phyloP scores from a whole-genome alignment of 2,113 vertebrate species.

The Phocoena sinus region DNA sequence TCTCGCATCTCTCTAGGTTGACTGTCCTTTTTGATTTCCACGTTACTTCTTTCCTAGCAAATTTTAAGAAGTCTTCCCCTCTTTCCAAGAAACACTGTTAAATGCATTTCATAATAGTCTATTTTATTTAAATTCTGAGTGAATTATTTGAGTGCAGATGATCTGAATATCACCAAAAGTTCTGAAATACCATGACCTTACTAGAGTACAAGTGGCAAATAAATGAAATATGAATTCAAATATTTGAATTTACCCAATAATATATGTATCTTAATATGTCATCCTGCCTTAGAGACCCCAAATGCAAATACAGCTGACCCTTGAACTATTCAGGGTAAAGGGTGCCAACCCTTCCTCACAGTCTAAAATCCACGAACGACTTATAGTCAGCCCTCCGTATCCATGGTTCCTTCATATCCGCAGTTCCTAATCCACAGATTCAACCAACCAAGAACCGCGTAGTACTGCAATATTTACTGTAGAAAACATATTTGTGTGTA shows the following conservation, averaged over 20 bases:
- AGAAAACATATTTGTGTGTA: neutral
- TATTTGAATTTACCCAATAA: constrained; percentile 4
- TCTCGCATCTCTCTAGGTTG: neutral
- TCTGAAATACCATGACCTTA: constrained; percentile 14
- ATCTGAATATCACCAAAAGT: neutral
- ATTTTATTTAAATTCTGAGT: neutral
- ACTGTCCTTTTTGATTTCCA: neutral
- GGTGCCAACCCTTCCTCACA: neutral
- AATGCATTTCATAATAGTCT: neutral
- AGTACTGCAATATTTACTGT: neutral
- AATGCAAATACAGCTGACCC: neutral
- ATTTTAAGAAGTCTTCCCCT: neutral
- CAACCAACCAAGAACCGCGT: neutral
- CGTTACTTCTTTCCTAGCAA: neutral
- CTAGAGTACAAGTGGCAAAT: neutral
- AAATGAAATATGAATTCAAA: neutral
- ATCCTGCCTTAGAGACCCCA: neutral
- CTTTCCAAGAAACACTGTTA: neutral
- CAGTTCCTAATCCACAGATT: neutral
- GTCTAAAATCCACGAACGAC: neutral
- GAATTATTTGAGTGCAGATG: neutral
- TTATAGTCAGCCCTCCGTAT: neutral
- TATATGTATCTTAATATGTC: neutral
- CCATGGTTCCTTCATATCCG: neutral
- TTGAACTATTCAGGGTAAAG: neutral